phyloP scores from a whole-genome alignment of 2,797 vertebrate species.

The Hyperoplus immaculatus region DNA sequence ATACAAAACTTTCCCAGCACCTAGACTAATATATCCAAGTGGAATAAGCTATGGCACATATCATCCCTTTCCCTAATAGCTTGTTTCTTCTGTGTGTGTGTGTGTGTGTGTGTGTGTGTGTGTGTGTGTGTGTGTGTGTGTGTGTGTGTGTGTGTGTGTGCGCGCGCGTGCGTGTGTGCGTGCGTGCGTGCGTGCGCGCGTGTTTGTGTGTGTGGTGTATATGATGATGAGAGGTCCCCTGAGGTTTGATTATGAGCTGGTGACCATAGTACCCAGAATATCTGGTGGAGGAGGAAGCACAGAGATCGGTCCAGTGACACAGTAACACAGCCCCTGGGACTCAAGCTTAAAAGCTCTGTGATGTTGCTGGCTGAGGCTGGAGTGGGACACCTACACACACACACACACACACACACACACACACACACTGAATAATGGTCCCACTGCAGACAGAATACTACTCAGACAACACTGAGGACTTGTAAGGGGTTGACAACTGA shows the following conservation, averaged over 20 bases:
- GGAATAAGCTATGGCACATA: too few species aligned
- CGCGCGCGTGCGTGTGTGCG: slow-evolving; percentile 26
- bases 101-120: too few species aligned
- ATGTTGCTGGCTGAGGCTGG: slow-evolving; percentile 62
- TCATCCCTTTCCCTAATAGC: too few species aligned
- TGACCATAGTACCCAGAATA: slow-evolving; percentile 57
- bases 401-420: slow-evolving; percentile 12
- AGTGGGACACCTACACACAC: slow-evolving; percentile 37
- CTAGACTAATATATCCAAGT: too few species aligned
- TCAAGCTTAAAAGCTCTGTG: slow-evolving; percentile 59
- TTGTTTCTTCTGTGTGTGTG: not conserved
- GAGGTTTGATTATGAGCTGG: slow-evolving; percentile 72
- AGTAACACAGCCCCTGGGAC: slow-evolving; percentile 74
- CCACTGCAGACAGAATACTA: slow-evolving; percentile 53
- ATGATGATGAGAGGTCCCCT: slow-evolving; percentile 47
- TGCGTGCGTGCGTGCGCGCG: slow-evolving; percentile 41
- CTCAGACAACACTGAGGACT: slow-evolving; percentile 55
- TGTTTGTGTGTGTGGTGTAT: slow-evolving; percentile 28
- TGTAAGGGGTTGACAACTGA: slow-evolving; percentile 47
- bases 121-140: too few species aligned
- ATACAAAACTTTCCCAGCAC: too few species aligned
- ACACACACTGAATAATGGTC: slow-evolving; percentile 59
- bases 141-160: slow-evolving; percentile 2
- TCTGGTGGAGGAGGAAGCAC: slow-evolving; percentile 56
- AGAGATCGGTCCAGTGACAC: slow-evolving; percentile 64